phyloP scores from a whole-genome alignment of 1,140 invertebrate genomes.

The Heliconius eleuchia region DNA sequence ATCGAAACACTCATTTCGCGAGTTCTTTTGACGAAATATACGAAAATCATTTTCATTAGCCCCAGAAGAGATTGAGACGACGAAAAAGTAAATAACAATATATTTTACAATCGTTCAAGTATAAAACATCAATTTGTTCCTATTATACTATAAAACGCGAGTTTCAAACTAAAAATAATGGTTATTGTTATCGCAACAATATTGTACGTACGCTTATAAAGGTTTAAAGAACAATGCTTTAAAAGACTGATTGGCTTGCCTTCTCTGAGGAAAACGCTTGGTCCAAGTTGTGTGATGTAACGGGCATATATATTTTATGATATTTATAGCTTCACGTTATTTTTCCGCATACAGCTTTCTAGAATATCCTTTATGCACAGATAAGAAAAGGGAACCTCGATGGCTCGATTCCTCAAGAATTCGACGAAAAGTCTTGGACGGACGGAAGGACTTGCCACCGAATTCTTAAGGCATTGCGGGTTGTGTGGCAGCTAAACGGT shows the following conservation, averaged over 20 bases:
- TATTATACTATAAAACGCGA: neutral
- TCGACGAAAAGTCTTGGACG: no score
- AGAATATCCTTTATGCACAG: no score
- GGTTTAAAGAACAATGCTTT: conserved; percentile 22
- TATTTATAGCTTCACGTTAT: neutral
- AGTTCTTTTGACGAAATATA: no score
- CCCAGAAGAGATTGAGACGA: no score
- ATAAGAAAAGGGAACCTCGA: no score
- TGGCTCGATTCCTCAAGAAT: no score
- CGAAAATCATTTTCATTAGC: no score
- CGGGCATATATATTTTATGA: neutral
- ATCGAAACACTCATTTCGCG: no score
- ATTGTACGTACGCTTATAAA: conserved; percentile 16
- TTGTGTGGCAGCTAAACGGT: no score
- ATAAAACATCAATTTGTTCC: neutral
- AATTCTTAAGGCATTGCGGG: no score
- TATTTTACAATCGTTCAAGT: neutral
- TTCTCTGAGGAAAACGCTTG: neutral
- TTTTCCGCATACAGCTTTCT: neutral
- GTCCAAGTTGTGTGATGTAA: neutral
- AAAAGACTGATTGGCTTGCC: conserved; percentile 12
- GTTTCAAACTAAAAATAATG: neutral
- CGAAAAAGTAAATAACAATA: no score
- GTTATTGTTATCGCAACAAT: conserved; percentile 4
- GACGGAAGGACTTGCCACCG: no score